Evolutionary conservation across 2,888 invertebrate genomes (phyloP).

Genomic region (Oeneis ivallda): DNA sequence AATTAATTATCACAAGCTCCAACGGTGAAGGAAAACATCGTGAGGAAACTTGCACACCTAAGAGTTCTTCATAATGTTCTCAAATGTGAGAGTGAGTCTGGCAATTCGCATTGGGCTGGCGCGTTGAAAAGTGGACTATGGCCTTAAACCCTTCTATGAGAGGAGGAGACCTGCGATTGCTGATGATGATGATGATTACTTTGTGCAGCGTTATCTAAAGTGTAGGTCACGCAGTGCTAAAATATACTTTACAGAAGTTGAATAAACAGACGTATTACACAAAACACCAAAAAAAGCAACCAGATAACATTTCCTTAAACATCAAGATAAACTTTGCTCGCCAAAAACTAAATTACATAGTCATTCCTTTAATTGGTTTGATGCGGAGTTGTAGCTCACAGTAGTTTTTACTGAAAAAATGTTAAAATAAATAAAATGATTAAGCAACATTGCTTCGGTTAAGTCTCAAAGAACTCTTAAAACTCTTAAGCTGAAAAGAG

Average conservation of each 20-base stretch:
- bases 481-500: slow-evolving; percentile 35
- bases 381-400: slow-evolving; percentile 19
- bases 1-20: too few species aligned
- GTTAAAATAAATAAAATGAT: slow-evolving; percentile 30
- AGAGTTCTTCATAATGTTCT: too few species aligned
- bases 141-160: too few species aligned
- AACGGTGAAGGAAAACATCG: too few species aligned
- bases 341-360: slow-evolving; percentile 13
- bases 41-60: too few species aligned
- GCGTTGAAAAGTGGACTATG: too few species aligned
- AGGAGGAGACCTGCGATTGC: too few species aligned
- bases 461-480: slow-evolving; percentile 37
- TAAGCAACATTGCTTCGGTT: slow-evolving; percentile 24
- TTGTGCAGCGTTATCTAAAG: background rate
- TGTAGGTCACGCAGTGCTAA: background rate
- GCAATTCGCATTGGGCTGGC: too few species aligned
- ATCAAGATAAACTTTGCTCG: slow-evolving; percentile 4
- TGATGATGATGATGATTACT: too few species aligned
- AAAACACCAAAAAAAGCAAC: background rate
- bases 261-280: background rate
- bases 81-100: too few species aligned
- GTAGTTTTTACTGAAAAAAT: slow-evolving; percentile 27
- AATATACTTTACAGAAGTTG: too few species aligned
- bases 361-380: slow-evolving; percentile 22
- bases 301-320: slow-evolving; percentile 6